Conservation (phyloP, 2,888 invertebrate genomes). For the Hedya salicella region DNA sequence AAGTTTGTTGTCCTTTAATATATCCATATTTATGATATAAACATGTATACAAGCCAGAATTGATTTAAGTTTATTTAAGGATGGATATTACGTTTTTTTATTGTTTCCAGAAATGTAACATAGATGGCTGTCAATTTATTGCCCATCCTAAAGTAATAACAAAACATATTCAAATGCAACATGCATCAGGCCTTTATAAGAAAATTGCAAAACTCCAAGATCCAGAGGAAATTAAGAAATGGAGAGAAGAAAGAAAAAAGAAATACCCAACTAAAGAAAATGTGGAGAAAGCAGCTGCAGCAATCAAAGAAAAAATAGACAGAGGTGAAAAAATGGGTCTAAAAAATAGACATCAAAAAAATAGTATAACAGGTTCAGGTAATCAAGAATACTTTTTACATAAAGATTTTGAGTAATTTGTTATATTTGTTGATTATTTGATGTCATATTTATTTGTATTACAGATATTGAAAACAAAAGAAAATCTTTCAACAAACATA, state of each 20-base stretch:
- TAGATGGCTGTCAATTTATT: slow-evolving; percentile 91
- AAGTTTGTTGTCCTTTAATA: no score
- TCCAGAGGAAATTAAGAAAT: slow-evolving; percentile 93
- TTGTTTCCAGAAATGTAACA: slow-evolving; percentile 90
- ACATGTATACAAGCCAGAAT: no score
- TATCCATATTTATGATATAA: no score
- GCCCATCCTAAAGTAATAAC: slow-evolving; percentile 92
- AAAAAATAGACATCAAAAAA: slow-evolving; percentile 57
- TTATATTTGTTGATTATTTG: background rate
- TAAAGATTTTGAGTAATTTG: background rate
- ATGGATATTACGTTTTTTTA: slow-evolving; percentile 50
- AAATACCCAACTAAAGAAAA: slow-evolving; percentile 91
- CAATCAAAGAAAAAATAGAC: slow-evolving; percentile 87
- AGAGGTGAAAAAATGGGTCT: slow-evolving; percentile 90
- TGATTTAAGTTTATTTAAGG: background rate
- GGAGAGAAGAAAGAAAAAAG: slow-evolving; percentile 92
- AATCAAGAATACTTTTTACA: background rate
- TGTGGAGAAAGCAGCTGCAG: slow-evolving; percentile 86
- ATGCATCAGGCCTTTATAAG: slow-evolving; percentile 92
- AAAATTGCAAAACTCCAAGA: slow-evolving; percentile 90
- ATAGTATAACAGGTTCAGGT: slow-evolving; percentile 55
- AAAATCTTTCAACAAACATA: slow-evolving; percentile 28
- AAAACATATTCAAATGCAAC: slow-evolving; percentile 93
- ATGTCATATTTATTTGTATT: slow-evolving; percentile 1
- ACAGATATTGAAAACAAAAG: slow-evolving; percentile 25